Base-by-base conservation (phyloP, 2,113 vertebrate species). In the Abramis brama region DNA sequence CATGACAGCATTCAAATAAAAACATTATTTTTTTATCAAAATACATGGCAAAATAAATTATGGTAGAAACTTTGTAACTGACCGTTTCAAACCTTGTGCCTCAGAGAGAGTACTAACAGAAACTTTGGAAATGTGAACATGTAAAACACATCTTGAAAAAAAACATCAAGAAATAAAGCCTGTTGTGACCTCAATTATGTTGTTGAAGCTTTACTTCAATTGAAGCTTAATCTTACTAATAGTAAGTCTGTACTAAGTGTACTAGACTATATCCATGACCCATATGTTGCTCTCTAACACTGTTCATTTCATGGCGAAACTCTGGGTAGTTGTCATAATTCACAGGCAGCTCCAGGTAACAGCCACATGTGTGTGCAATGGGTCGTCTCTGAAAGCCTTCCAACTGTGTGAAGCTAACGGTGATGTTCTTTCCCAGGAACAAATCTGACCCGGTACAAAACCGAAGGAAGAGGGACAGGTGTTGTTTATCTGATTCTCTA, bases 391-490 rank as follows among this genome's bases (percentile, higher is more conserved):
- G 25, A 73, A 86, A 80, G 9, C 76, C 62, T 68, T 87, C 36
- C 13, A 87, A 39, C 15, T 87, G 43, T 36, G 80, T 68, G 36
- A 87, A 83, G 79, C 45, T n/a, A 43, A 82, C 9, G n/a, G 71
- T 78, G 43, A 87, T 83, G 19, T 12, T 87, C 62, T 87, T 87
- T 21, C 70, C 55, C 21, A 86, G 52, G n/a, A 86, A 86, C 39
- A 86, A 39, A 82, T 82, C 85, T 33, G 68, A 86, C 4, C 57
- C 85, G 3, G 84, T 85, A 62, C 84, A 85, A 50, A 85, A 85
- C 60, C n/a, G 62, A 33, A 85, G 55, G 50, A 78, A 47, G 45
- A 78, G 45, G 23, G 13, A 76, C 11, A 50, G 73, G 45, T 59
- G 50, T 36, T 79, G 76, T 79, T 13, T 11, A 23, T 79, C 76